A percentile compares a stretch with the other conserved stretches of the same genome.
These are phyloP conservation scores for Bembecia ichneumoniformis DNA, from an alignment of 2,888 invertebrate genomes.

Conservation along the genomic window DNA sequence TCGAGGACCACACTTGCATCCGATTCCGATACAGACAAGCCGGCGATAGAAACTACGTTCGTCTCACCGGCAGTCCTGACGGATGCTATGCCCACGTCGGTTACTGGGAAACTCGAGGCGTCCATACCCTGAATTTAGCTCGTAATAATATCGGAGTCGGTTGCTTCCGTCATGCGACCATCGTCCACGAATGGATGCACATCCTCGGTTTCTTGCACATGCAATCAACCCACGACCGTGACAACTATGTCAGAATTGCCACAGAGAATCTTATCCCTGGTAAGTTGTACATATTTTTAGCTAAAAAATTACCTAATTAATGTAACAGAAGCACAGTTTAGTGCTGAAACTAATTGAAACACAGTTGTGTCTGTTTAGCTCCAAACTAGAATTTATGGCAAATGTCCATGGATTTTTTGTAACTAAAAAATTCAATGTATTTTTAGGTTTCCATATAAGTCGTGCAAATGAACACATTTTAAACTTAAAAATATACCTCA, in stretches of 20 bases:
- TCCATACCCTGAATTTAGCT: slow-evolving; percentile 68
- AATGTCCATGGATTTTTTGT: no score
- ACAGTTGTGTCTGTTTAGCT: no score
- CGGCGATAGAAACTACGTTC: slow-evolving; percentile 37
- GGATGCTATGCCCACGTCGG: slow-evolving; percentile 62
- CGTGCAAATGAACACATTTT: no score
- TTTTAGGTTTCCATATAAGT: no score
- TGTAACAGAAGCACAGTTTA: no score
- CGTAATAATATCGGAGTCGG: slow-evolving; percentile 56
- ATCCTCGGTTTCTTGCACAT: slow-evolving; percentile 63
- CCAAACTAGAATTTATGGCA: no score
- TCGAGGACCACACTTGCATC: slow-evolving; percentile 48
- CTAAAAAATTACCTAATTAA: no score
- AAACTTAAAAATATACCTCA: no score
- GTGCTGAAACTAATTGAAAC: no score
- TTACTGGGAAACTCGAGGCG: slow-evolving; percentile 42
- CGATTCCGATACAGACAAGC: slow-evolving; percentile 47
- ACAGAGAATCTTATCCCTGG: slow-evolving; percentile 77
- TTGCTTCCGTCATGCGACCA: slow-evolving; percentile 76
- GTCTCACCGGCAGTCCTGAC: slow-evolving; percentile 45
- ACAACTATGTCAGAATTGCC: slow-evolving; percentile 75
- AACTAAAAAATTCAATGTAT: no score
- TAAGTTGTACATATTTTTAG: no score
- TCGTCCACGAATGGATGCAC: slow-evolving; percentile 82
- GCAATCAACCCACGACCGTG: slow-evolving; percentile 57